phyloP scores from a whole-genome alignment of 92 coral and sea anemone genomes.

The Porites lobata region DNA sequence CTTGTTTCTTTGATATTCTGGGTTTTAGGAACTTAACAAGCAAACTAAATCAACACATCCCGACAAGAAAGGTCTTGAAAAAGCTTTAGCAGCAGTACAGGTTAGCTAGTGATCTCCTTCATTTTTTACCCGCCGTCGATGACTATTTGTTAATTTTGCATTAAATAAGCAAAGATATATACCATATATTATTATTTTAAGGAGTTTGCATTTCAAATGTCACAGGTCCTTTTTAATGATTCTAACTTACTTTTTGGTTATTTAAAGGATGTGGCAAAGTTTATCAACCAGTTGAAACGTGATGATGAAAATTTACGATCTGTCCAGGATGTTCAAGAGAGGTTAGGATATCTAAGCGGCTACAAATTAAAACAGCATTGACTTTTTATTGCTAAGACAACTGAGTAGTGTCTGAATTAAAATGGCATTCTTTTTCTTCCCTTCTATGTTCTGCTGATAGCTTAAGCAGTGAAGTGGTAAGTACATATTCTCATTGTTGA shows the following conservation, averaged over 20 bases:
- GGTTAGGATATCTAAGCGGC: constrained; percentile 54
- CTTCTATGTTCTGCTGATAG: neutral
- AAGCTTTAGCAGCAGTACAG: constrained; percentile 94
- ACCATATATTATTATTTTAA: too few relatives aligned
- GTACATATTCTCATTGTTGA: neutral
- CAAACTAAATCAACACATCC: constrained; percentile 89
- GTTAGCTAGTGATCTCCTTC: constrained; percentile 36
- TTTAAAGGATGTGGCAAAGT: constrained; percentile 94
- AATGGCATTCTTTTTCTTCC: neutral
- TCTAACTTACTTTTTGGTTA: neutral
- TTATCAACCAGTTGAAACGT: constrained; percentile 91
- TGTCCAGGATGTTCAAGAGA: constrained; percentile 91
- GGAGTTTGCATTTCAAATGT: too few relatives aligned
- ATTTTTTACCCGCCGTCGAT: too few relatives aligned
- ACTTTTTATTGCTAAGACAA: too few relatives aligned
- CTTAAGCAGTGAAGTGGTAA: constrained; percentile 84
- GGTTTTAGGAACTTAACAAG: constrained; percentile 86
- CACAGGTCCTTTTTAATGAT: neutral
- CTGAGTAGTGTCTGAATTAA: too few relatives aligned
- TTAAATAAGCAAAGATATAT: too few relatives aligned
- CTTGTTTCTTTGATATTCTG: neutral
- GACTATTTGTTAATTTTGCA: too few relatives aligned
- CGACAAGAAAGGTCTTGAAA: constrained; percentile 92
- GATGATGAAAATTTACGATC: constrained; percentile 95
- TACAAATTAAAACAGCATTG: too few relatives aligned